phyloP scores from a whole-genome alignment of 2,888 invertebrate genomes.

The Hemaris fuciformis region DNA sequence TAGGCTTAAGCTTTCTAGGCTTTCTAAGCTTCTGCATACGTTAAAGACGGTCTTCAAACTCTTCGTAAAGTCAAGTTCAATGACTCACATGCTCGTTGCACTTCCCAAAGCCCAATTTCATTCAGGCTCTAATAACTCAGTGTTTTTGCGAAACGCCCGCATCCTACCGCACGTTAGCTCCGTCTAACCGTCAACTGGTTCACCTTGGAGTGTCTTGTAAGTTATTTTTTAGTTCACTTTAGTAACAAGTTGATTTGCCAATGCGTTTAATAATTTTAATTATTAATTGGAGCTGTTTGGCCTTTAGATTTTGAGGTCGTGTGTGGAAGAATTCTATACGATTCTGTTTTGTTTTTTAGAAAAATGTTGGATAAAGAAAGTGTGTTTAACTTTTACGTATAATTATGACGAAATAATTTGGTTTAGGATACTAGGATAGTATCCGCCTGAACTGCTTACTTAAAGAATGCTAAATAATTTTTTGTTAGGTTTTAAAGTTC shows the following conservation, averaged over 20 bases:
- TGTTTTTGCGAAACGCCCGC: background rate
- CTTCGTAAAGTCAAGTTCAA: background rate
- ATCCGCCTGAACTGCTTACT: too few relatives aligned
- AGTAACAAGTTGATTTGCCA: background rate
- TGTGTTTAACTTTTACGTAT: too few relatives aligned
- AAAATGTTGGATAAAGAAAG: too few relatives aligned
- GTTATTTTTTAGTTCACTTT: slow-evolving; percentile 3
- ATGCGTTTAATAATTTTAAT: slow-evolving; percentile 6
- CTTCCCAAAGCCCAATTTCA: background rate
- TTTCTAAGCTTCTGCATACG: too few relatives aligned
- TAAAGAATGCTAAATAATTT: too few relatives aligned
- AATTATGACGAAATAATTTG: too few relatives aligned
- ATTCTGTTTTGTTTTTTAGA: too few relatives aligned
- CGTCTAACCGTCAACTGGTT: background rate
- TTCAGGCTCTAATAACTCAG: background rate
- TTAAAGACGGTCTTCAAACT: too few relatives aligned
- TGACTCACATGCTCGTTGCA: background rate
- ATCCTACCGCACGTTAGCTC: background rate
- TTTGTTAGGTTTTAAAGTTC: too few relatives aligned
- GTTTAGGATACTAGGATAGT: too few relatives aligned
- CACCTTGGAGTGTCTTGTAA: slow-evolving; percentile 9
- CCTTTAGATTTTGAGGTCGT: background rate
- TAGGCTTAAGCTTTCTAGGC: too few relatives aligned
- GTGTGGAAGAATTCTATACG: too few relatives aligned
- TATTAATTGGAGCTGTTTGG: background rate